phyloP scores from a whole-genome alignment of 1,140 invertebrate species.

The Drosophila dunni region DNA sequence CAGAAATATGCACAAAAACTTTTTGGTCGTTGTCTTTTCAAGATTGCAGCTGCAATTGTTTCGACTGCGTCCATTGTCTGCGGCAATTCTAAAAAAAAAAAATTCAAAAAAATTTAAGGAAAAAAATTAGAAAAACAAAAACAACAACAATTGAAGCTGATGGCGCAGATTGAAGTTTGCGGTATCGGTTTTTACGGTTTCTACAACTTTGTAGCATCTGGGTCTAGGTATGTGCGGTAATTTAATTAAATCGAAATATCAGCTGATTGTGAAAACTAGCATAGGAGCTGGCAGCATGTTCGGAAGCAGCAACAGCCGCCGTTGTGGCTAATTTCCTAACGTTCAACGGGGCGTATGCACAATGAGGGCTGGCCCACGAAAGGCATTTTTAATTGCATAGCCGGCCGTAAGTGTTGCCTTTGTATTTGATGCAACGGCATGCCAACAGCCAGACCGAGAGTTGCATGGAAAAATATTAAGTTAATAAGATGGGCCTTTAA shows the following conservation, averaged over 20 bases:
- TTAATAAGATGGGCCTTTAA: no score
- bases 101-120: neutral
- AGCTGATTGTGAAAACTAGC: conserved; percentile 68
- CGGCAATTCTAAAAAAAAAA: neutral
- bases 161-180: conserved; percentile 20
- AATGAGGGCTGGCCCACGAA: conserved; percentile 32
- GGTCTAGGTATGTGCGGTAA: conserved; percentile 64
- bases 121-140: conserved; percentile 36
- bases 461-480: neutral
- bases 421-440: conserved; percentile 28
- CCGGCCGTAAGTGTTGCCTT: conserved; percentile 25
- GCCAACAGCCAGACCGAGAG: conserved; percentile 6
- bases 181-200: conserved; percentile 9
- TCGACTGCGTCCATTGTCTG: conserved; percentile 12
- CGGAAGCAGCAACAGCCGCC: conserved; percentile 24
- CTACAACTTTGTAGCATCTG: conserved; percentile 21
- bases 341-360: conserved; percentile 69
- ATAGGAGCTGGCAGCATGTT: neutral
- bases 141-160: conserved; percentile 62
- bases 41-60: conserved; percentile 38
- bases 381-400: conserved; percentile 65
- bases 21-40: neutral
- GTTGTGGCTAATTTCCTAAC: conserved; percentile 9
- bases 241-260: conserved; percentile 79
- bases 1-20: neutral